A percentile compares a stretch with the other conserved stretches of the same genome.
These are phyloP conservation scores for Sternarchorhynchus goeldii DNA, from an alignment of 2,797 vertebrate species.

Conservation along the genomic window DNA sequence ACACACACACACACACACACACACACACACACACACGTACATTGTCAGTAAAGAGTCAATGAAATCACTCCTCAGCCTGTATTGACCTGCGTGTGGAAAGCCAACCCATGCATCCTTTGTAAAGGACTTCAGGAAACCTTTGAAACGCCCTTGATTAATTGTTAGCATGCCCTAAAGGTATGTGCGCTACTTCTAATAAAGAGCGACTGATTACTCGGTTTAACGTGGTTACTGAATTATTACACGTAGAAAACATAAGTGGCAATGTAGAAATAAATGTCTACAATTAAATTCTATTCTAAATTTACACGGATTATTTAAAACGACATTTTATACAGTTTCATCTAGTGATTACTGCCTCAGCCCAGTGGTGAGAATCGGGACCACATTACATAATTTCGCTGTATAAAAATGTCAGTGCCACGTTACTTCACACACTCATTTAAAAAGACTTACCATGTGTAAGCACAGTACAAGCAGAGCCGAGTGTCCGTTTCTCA, in stretches of 20 bases:
- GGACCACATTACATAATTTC: background rate
- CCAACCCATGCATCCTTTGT: background rate
- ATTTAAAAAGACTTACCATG: constrained; percentile 35
- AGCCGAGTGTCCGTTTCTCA: constrained; percentile 42
- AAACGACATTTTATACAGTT: background rate
- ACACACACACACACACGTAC: constrained; percentile 17
- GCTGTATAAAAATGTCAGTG: background rate
- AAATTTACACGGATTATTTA: no score
- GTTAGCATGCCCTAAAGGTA: background rate
- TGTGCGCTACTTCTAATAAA: background rate
- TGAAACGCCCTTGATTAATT: background rate
- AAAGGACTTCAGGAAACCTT: background rate
- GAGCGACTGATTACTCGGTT: background rate
- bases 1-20: background rate
- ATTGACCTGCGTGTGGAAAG: constrained; percentile 2
- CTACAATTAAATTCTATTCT: no score
- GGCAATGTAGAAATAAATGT: no score
- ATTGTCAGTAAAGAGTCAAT: background rate
- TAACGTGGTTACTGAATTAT: background rate
- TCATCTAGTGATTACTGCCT: background rate
- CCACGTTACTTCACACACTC: background rate
- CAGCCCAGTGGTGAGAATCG: background rate
- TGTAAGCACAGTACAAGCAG: constrained; percentile 49
- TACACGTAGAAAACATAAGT: background rate
- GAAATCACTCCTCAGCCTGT: background rate